These are phyloP conservation scores for Pollimyrus isidori DNA, from an alignment of 2,113 vertebrate genomes.

Conservation along the genomic window DNA sequence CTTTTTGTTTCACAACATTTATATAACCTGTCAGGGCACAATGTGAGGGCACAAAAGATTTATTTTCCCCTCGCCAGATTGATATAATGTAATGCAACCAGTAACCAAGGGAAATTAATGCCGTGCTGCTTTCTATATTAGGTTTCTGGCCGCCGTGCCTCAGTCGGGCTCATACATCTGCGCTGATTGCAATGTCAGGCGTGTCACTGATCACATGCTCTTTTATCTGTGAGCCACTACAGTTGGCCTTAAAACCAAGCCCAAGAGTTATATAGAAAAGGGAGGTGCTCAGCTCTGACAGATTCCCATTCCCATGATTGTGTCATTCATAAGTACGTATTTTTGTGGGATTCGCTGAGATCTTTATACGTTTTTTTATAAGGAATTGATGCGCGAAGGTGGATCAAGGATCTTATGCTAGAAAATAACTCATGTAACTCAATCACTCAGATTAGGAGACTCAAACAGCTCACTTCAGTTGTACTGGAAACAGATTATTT, in stretches of 20 bases:
- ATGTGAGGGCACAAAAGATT: neutral
- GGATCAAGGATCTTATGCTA: neutral
- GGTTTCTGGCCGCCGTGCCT: neutral
- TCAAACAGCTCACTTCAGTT: neutral
- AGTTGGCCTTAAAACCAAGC: neutral
- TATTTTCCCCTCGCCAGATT: neutral
- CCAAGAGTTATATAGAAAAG: neutral
- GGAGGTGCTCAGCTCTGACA: neutral
- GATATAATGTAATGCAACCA: neutral
- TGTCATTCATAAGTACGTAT: neutral
- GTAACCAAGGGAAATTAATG: neutral
- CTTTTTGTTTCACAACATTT: conserved; percentile 7
- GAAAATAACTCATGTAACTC: neutral
- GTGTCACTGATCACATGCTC: conserved; percentile 3
- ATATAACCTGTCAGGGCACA: neutral
- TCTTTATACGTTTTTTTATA: neutral
- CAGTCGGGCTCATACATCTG: neutral
- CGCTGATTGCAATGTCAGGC: conserved; percentile 20
- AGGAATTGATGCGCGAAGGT: neutral
- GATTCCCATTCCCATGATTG: neutral
- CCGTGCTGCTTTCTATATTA: neutral
- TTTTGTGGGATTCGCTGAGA: neutral
- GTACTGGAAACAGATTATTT: neutral
- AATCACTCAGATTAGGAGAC: no score
- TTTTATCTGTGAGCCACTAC: conserved; percentile 1